Base-by-base conservation (phyloP, 2,113 vertebrate genomes). In the Haemorhous mexicanus region DNA sequence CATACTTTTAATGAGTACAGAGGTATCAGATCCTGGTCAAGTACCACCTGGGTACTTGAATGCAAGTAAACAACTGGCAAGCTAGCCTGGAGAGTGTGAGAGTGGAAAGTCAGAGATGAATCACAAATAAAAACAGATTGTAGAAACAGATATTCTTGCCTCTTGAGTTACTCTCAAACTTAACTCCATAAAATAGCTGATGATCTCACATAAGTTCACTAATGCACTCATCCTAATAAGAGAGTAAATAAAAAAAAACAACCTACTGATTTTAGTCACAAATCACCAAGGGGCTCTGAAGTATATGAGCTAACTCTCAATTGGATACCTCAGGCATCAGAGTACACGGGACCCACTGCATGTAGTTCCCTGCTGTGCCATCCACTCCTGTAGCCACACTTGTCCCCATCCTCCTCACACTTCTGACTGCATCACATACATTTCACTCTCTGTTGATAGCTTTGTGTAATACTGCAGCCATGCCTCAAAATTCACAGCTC, bases 401-500 rank as follows among this genome's bases (percentile, higher is more conserved):
- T 61, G 73, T 22, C 23, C 52, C 22, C 26, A 23, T 53, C 24
- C 32, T 50, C 59, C 78, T 77, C 3, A 5, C 23, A 76, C 77
- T 59, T 87, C 64, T 44, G 30, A 46, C 41, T 41, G 12, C 49
- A 64, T 27, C 12, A 3, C 49, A 41, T 19, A 3, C 47, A 68
- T 75, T 94, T 91, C 47, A 64, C 50, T 82, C 56, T 61, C 32
- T 66, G 0, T 12, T 79, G 80, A 64, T 27, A 78, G 69, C 33
- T 68, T 94, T 87, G 69, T 56, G 87, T 58, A 95, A 95, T 58
- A 89, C 17, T 64, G 67, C 77, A 87, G 73, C 64, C 53, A 78
- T 84, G 86, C 69, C 77, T 82, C 63, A 91, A 95, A 84, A 78
- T 53, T 87, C 81, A 53, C 53, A 84, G 53, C 62, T 92, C 96